Percentiles rank a stretch among this genome's conserved stretches.
Conservation (phyloP, 2,113 vertebrate species). For the Lamprologus sp. region DNA sequence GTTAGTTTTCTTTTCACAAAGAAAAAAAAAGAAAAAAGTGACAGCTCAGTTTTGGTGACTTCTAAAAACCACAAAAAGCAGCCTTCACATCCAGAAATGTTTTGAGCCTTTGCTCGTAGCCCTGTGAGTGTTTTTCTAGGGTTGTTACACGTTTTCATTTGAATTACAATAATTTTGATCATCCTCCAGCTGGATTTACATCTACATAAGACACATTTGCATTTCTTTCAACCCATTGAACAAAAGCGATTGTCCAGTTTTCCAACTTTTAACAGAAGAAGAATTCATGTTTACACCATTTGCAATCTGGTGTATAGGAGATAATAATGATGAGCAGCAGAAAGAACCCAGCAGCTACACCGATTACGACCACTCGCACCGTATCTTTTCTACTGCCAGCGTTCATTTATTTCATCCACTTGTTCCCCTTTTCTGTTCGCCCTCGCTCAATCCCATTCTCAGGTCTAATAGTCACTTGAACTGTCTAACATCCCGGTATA, state of each 20-base stretch:
- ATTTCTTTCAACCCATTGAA: neutral
- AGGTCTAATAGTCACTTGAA: neutral
- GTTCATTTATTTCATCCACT: neutral
- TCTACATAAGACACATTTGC: neutral
- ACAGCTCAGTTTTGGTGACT: neutral
- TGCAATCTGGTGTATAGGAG: neutral
- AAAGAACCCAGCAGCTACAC: neutral
- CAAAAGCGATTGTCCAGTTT: neutral
- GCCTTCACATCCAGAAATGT: neutral
- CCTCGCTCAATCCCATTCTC: neutral
- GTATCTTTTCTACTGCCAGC: neutral
- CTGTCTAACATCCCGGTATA: neutral
- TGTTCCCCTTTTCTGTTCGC: neutral
- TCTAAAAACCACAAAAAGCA: neutral
- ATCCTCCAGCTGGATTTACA: neutral
- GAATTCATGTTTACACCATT: neutral
- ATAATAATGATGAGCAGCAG: neutral
- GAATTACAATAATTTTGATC: neutral
- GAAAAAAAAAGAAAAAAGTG: neutral
- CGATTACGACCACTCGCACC: neutral
- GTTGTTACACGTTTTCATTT: neutral
- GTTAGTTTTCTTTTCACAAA: constrained; percentile 7
- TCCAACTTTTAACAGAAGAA: neutral
- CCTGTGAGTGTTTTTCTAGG: neutral
- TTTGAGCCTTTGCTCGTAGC: neutral